phyloP scores from a whole-genome alignment of 2,888 invertebrate species.

The Dione vanillae region DNA sequence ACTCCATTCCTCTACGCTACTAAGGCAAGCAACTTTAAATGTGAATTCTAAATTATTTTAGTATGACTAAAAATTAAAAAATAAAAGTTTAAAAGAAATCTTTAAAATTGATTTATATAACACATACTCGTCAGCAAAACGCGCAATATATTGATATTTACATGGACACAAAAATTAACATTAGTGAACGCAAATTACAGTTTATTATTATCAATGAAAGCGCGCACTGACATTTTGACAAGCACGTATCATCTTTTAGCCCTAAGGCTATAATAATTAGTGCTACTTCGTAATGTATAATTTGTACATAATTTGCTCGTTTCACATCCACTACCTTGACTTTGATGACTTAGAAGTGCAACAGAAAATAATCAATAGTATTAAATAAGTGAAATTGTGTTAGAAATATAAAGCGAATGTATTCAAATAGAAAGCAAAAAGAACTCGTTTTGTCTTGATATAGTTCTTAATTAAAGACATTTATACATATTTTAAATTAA shows the following conservation, averaged over 20 bases:
- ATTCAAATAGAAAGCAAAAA: not conserved
- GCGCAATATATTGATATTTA: conserved; percentile 3
- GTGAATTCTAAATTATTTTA: no score
- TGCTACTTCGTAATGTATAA: conserved; percentile 46
- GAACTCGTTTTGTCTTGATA: not conserved
- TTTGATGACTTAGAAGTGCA: conserved; percentile 23
- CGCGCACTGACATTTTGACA: conserved; percentile 42
- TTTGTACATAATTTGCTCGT: conserved; percentile 50
- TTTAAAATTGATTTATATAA: not conserved
- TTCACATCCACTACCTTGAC: conserved; percentile 53
- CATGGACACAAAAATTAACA: conserved; percentile 6
- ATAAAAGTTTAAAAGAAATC: no score
- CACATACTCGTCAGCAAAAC: conserved; percentile 14
- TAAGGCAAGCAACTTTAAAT: no score
- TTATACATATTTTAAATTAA: no score
- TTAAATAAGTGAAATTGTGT: conserved; percentile 4
- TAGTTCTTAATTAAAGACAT: no score
- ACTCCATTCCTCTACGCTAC: no score
- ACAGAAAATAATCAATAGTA: conserved; percentile 11
- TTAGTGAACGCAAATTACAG: conserved; percentile 37
- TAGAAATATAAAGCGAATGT: not conserved
- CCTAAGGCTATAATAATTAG: conserved; percentile 43
- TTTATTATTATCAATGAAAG: conserved; percentile 42
- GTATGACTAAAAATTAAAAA: no score
- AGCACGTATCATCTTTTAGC: conserved; percentile 41